Evolutionary conservation across 1,140 invertebrate genomes (phyloP).

Genomic region (Platorchestia sp.): DNA sequence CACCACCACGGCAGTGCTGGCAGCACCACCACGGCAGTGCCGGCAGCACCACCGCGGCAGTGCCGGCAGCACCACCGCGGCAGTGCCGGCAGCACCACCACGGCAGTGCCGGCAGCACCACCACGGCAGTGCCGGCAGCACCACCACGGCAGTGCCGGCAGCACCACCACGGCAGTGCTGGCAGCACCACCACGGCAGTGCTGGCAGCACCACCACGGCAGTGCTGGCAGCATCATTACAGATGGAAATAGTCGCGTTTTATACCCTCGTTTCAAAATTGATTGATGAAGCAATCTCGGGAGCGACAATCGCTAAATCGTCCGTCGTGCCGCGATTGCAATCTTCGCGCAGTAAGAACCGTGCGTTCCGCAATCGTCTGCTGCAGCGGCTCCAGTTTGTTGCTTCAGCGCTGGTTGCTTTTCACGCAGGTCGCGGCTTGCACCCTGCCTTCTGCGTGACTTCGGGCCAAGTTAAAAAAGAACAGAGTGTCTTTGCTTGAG

Average conservation of each 20-base stretch:
- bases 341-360: not conserved
- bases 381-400: not conserved
- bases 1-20: not conserved
- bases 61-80: not conserved
- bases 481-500: not conserved
- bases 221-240: not conserved
- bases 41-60: not conserved
- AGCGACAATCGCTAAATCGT: slow-evolving; percentile 39
- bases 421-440: not conserved
- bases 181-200: not conserved
- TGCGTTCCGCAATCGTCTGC: not conserved
- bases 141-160: not conserved
- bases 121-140: not conserved
- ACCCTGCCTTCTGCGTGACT: not conserved
- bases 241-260: not conserved
- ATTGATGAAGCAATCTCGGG: slow-evolving; percentile 48
- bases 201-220: not conserved
- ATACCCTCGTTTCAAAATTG: slow-evolving; percentile 34
- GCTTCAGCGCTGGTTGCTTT: not conserved
- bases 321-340: slow-evolving; percentile 30
- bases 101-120: not conserved
- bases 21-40: not conserved
- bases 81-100: not conserved
- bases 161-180: not conserved
- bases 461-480: not conserved